These are phyloP conservation scores for Simalia tracyae DNA, from an alignment of 2,797 vertebrate species.

Conservation along the genomic window DNA sequence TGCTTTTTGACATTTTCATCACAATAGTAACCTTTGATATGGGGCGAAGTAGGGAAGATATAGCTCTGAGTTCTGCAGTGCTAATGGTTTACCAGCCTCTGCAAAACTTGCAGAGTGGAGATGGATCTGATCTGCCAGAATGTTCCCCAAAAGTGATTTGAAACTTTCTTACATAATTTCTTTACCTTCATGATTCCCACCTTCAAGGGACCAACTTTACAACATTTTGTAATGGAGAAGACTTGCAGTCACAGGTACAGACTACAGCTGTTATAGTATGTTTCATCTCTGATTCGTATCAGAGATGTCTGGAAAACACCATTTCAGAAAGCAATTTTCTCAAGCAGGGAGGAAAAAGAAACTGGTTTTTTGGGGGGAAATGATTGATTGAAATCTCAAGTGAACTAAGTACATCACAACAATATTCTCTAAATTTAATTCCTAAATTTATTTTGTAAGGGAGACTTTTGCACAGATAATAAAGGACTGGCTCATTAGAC, in stretches of 20 bases:
- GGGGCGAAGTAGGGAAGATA: background rate
- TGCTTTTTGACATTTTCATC: background rate
- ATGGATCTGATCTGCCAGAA: background rate
- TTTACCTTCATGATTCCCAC: background rate
- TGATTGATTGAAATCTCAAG: conserved; percentile 1
- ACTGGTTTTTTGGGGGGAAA: background rate
- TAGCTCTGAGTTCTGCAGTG: background rate
- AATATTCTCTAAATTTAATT: conserved; percentile 34
- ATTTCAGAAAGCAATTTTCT: background rate
- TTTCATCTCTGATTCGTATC: background rate
- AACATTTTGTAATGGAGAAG: background rate
- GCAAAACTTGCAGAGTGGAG: background rate
- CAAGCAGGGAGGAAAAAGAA: background rate
- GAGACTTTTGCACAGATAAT: conserved; percentile 31
- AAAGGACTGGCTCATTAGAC: conserved; percentile 52
- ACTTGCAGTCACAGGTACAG: background rate
- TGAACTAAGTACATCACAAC: background rate
- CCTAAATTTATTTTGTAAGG: conserved; percentile 15
- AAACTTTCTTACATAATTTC: background rate
- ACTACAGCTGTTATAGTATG: background rate
- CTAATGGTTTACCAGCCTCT: background rate
- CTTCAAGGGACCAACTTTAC: background rate
- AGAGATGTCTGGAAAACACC: too few species aligned
- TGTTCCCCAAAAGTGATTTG: background rate
- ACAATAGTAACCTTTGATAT: background rate